Percentiles rank a stretch among this genome's conserved stretches.
Conservation (phyloP, 30 jellyfish, hydroid and myxozoan genomes). For the Nemopilema nomurai region DNA sequence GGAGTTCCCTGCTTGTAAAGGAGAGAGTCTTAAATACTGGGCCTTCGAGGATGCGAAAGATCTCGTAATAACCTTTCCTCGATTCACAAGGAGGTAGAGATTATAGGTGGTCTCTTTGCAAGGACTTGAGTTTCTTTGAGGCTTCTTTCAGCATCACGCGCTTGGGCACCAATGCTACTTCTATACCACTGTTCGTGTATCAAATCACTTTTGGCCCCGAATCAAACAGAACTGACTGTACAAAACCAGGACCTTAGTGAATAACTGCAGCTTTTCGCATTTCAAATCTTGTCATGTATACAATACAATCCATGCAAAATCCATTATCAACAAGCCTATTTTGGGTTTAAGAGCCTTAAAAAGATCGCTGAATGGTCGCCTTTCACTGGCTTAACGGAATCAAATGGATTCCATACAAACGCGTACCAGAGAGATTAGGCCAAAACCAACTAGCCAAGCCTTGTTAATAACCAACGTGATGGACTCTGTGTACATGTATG, state of each 20-base stretch:
- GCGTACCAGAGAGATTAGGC: neutral
- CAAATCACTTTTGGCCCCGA: too few species aligned
- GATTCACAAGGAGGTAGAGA: too few species aligned
- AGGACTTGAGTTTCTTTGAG: too few species aligned
- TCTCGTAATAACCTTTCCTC: too few species aligned
- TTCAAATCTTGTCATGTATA: neutral
- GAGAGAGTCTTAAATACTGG: too few species aligned
- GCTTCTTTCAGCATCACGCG: too few species aligned
- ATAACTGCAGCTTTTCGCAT: neutral
- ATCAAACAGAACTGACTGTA: too few species aligned
- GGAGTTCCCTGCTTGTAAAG: too few species aligned
- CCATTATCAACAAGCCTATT: neutral
- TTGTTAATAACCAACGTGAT: neutral
- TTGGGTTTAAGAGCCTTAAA: neutral
- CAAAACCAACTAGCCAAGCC: neutral
- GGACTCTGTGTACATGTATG: neutral
- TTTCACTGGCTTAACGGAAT: neutral
- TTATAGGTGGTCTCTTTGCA: too few species aligned
- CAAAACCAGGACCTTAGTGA: neutral
- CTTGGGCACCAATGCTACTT: too few species aligned
- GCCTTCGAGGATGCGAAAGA: too few species aligned
- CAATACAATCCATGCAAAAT: neutral
- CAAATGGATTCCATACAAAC: neutral
- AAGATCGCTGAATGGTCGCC: neutral
- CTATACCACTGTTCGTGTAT: too few species aligned